phyloP scores from a whole-genome alignment of 2,888 invertebrate species.

The Syritta pipiens region DNA sequence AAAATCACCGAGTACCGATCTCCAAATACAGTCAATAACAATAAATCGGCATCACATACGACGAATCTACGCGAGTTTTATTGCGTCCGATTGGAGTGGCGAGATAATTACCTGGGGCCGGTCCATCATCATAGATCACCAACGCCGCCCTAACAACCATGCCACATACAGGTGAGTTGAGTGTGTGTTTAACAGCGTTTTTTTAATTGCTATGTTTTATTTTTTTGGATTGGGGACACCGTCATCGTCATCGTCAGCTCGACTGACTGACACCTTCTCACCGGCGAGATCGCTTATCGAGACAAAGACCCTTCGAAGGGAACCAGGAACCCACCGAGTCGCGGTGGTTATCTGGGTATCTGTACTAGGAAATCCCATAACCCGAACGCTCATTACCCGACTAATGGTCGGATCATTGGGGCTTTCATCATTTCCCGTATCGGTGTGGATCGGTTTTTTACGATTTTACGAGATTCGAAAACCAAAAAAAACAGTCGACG shows the following conservation, averaged over 20 bases:
- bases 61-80: constrained; percentile 44
- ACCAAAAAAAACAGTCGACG: neutral
- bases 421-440: constrained; percentile 60
- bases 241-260: constrained; percentile 2
- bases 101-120: constrained; percentile 50
- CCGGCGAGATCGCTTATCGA: neutral
- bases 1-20: constrained; percentile 30
- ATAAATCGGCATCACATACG: constrained; percentile 56
- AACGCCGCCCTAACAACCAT: constrained; percentile 62
- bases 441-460: constrained; percentile 55
- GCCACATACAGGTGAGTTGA: constrained; percentile 69
- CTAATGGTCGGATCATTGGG: constrained; percentile 55
- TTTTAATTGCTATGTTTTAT: constrained; percentile 67
- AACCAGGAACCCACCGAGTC: constrained; percentile 26
- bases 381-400: constrained; percentile 57
- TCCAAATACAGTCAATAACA: constrained; percentile 58
- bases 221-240: constrained; percentile 57
- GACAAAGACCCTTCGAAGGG: too few species aligned
- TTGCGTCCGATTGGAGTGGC: constrained; percentile 56
- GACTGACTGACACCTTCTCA: neutral
- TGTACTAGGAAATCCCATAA: constrained; percentile 61
- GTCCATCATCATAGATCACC: constrained; percentile 61
- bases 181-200: constrained; percentile 58
- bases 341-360: constrained; percentile 17
- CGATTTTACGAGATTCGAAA: constrained; percentile 7